Base-by-base conservation (phyloP, 2,888 invertebrate species). In the Pseudoips prasinana region DNA sequence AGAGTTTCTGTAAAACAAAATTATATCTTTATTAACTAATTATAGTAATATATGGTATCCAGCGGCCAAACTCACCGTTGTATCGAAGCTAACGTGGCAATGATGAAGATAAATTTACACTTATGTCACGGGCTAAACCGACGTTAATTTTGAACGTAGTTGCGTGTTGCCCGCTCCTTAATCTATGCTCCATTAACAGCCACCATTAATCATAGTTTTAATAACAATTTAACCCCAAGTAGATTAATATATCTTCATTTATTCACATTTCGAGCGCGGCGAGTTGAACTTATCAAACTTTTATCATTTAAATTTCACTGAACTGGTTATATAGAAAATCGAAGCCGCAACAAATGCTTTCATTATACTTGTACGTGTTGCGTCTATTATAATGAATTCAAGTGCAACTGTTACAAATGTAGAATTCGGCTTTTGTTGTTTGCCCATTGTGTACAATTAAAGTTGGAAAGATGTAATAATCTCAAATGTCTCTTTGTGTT, bases 241-340 rank as follows among this genome's bases (percentile, higher is more conserved):
- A 70, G 82, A 85, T 86, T 84, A 85, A 88, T 87, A 88, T 85
- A 87, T 88, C 86, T 87, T 86, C 85, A 84, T 86, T 78, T 80
- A 77, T 79, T 75, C 80, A 68, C 69, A 64, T 70, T 64, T 63
- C 58, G 59, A 63, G 58, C 67, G 63, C 64, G 42, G 42, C 53
- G 65, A 54, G 45, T 46, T 46, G 48, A 62, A 61, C 33, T 44
- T 69, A 70, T 77, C 71, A 58, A 63, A 72, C 73, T 82, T 75
- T 87, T 85, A 84, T 85, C 81, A 86, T 87, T 86, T 66, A 86
- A 84, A 86, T 85, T 75, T 67, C 55, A 70, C 57, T 62, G 60
- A 63, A 60, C 55, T 55, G 47, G 47, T 50, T 53, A 52, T 49
- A 75, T 79, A 73, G 64, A 78, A 75, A 80, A 66, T 69, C 80